phyloP scores from a whole-genome alignment of 2,888 invertebrate species.

The Apamea anceps region DNA sequence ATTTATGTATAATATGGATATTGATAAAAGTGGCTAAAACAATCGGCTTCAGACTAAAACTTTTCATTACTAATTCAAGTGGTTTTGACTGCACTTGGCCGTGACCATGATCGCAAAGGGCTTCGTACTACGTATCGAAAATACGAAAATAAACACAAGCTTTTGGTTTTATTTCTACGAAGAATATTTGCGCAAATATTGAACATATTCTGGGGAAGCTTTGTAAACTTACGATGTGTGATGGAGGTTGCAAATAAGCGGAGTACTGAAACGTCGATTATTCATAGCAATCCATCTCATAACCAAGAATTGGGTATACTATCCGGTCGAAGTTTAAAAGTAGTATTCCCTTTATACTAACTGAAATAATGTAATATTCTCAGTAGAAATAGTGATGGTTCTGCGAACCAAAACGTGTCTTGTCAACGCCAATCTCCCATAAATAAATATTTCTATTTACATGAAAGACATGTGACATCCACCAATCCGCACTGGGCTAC shows the following conservation, averaged over 20 bases:
- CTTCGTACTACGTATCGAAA: conserved; percentile 20
- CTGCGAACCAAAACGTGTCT: background rate
- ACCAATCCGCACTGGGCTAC: no score
- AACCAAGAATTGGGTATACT: background rate
- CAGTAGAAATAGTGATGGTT: background rate
- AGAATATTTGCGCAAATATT: conserved; percentile 56
- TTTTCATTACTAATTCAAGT: conserved; percentile 14
- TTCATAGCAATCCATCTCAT: background rate
- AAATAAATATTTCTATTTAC: background rate
- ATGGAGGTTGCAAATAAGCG: conserved; percentile 17
- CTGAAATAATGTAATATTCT: background rate
- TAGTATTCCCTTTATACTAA: background rate
- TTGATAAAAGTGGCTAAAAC: background rate
- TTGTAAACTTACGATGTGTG: conserved; percentile 27
- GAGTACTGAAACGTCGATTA: background rate
- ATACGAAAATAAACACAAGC: conserved; percentile 46
- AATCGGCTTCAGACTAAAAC: background rate
- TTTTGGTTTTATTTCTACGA: conserved; percentile 51
- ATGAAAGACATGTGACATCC: background rate
- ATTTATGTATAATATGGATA: background rate
- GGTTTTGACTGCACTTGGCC: background rate
- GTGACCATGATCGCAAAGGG: conserved; percentile 44
- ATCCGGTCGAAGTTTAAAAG: no score
- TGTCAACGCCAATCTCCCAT: background rate
- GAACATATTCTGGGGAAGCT: conserved; percentile 46